Conservation (phyloP, 2,888 invertebrate genomes). For the Aphidius colemani region DNA sequence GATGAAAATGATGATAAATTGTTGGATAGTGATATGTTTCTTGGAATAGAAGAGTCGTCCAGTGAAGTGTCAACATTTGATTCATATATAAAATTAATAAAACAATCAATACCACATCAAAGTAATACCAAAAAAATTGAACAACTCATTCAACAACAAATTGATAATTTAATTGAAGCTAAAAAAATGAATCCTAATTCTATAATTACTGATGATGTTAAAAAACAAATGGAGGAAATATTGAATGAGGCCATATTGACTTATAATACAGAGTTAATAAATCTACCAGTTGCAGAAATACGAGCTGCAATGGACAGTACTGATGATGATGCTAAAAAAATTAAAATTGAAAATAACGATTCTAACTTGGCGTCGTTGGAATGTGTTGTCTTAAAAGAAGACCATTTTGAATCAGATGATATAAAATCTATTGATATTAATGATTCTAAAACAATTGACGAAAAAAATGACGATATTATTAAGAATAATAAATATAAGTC, state of each 20-base stretch:
- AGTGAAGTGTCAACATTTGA: too few relatives aligned
- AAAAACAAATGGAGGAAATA: neutral
- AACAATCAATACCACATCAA: too few relatives aligned
- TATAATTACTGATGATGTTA: neutral
- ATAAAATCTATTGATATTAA: too few relatives aligned
- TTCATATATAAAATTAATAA: too few relatives aligned
- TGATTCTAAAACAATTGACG: neutral
- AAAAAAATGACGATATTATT: neutral
- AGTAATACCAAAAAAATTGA: constrained; percentile 11
- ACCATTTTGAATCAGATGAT: too few relatives aligned
- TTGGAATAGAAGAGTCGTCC: too few relatives aligned
- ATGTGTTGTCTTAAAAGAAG: too few relatives aligned
- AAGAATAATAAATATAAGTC: constrained; percentile 3
- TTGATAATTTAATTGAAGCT: too few relatives aligned
- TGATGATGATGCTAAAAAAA: neutral
- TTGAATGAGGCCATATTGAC: neutral
- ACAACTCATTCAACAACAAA: neutral
- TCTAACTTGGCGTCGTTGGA: too few relatives aligned
- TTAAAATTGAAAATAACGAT: neutral
- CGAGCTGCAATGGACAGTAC: constrained; percentile 11
- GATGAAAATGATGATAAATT: neutral
- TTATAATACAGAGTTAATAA: neutral
- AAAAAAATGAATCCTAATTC: too few relatives aligned
- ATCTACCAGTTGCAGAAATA: constrained; percentile 9
- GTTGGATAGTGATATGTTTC: too few relatives aligned